Percentiles rank a stretch among this genome's conserved stretches.
phyloP scores from a whole-genome alignment of 2,888 invertebrate genomes.

The Leucophenga montana region DNA sequence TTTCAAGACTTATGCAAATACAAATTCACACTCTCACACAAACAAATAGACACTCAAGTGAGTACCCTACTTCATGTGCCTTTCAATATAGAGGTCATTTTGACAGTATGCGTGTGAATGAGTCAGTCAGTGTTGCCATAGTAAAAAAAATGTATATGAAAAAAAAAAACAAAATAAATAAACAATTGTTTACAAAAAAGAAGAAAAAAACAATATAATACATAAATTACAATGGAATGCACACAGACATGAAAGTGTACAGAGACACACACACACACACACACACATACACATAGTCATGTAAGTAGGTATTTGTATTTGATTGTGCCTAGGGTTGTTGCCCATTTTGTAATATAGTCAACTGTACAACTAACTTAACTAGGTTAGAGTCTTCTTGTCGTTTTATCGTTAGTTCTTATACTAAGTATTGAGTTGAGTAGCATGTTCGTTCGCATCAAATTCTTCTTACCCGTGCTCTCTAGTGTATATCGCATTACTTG shows the following conservation, averaged over 20 bases:
- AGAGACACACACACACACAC: neutral
- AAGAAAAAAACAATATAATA: neutral
- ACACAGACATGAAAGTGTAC: slow-evolving; percentile 1
- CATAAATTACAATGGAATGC: neutral
- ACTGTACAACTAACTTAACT: slow-evolving; percentile 8
- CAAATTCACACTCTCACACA: too few species aligned
- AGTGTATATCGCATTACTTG: neutral
- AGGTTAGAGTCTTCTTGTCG: slow-evolving; percentile 17
- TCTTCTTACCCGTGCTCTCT: neutral
- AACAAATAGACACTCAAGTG: too few species aligned
- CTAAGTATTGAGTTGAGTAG: slow-evolving; percentile 5
- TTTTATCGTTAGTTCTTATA: neutral
- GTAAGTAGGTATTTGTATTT: too few species aligned
- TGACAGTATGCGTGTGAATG: slow-evolving; percentile 1
- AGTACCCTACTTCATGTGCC: neutral
- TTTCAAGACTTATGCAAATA: too few species aligned
- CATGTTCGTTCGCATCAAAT: neutral
- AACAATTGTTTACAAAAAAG: slow-evolving; percentile 18
- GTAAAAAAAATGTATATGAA: too few species aligned
- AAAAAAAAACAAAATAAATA: neutral
- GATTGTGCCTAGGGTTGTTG: neutral
- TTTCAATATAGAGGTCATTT: slow-evolving; percentile 5
- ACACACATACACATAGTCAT: too few species aligned
- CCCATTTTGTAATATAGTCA: slow-evolving; percentile 9
- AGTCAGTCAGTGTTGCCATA: slow-evolving; percentile 26